Evolutionary conservation across 2,113 vertebrate genomes (phyloP).

Genomic region (Rhinolophus ferrumequinum): DNA sequence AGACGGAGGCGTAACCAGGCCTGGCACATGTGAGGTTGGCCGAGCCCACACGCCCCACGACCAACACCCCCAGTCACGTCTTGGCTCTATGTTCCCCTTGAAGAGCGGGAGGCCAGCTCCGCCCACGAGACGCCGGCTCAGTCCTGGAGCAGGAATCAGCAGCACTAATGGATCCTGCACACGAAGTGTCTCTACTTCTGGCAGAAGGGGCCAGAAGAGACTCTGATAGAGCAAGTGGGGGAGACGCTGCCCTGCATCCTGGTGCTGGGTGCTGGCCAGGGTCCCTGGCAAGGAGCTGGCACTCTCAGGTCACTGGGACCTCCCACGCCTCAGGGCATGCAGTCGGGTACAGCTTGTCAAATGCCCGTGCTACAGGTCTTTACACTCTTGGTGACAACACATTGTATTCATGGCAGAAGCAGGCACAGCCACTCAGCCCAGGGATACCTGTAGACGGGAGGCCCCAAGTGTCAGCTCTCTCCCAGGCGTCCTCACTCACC

Average conservation of each 20-base stretch:
- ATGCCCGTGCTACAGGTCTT: neutral
- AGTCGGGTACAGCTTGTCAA: neutral
- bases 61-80: neutral
- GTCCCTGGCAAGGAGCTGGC: neutral
- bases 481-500: no score
- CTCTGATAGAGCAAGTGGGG: neutral
- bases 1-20: neutral
- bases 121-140: neutral
- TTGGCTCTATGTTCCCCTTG: slow-evolving; percentile 13
- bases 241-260: accelerated
- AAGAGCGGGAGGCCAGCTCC: neutral
- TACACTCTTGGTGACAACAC: accelerated
- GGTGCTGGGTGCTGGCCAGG: neutral
- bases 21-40: neutral
- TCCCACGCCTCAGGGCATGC: accelerated
- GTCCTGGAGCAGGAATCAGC: accelerated
- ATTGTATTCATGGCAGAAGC: accelerated
- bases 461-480: accelerated
- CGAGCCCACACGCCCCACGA: accelerated
- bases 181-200: neutral
- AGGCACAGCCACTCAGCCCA: neutral
- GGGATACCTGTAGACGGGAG: accelerated
- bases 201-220: slow-evolving; percentile 33
- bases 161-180: accelerated
- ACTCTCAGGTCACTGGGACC: neutral